Percentiles rank a stretch among this genome's conserved stretches.
Conservation (phyloP, 2,797 vertebrate species). For the Acanthurus tractus region DNA sequence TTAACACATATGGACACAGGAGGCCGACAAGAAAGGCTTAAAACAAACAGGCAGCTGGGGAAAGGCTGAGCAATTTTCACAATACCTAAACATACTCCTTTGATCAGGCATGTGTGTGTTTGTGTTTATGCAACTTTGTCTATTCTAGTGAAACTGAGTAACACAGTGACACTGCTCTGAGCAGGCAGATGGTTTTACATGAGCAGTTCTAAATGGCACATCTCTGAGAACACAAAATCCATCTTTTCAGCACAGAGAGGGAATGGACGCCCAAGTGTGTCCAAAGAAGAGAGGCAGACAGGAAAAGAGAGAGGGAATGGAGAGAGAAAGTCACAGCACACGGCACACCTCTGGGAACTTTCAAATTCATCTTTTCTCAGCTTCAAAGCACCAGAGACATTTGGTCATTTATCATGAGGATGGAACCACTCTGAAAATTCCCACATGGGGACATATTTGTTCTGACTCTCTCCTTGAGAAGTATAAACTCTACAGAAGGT, state of each 20-base stretch:
- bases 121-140: constrained; percentile 16
- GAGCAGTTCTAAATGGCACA: constrained; percentile 24
- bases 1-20: constrained; percentile 76
- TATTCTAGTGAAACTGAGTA: constrained; percentile 31
- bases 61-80: constrained; percentile 43
- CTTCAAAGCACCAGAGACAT: constrained; percentile 68
- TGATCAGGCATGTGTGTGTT: constrained; percentile 54
- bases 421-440: constrained; percentile 64
- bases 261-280: constrained; percentile 23
- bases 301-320: constrained; percentile 4
- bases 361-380: constrained; percentile 59
- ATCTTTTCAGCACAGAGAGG: constrained; percentile 37
- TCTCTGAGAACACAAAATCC: constrained; percentile 36
- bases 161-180: constrained; percentile 28
- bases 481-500: constrained; percentile 53
- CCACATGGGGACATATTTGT: constrained; percentile 70
- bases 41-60: constrained; percentile 60
- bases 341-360: constrained; percentile 40
- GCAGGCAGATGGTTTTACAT: constrained; percentile 48
- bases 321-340: constrained; percentile 38
- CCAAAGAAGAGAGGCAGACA: constrained; percentile 1
- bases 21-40: constrained; percentile 57
- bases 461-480: constrained; percentile 51
- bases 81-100: constrained; percentile 51
- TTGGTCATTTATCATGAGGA: constrained; percentile 68